Evolutionary conservation across 2,888 invertebrate genomes (phyloP), one percentile per base, ranked within the genome.

Genomic region (Pyrgus malvae): DNA sequence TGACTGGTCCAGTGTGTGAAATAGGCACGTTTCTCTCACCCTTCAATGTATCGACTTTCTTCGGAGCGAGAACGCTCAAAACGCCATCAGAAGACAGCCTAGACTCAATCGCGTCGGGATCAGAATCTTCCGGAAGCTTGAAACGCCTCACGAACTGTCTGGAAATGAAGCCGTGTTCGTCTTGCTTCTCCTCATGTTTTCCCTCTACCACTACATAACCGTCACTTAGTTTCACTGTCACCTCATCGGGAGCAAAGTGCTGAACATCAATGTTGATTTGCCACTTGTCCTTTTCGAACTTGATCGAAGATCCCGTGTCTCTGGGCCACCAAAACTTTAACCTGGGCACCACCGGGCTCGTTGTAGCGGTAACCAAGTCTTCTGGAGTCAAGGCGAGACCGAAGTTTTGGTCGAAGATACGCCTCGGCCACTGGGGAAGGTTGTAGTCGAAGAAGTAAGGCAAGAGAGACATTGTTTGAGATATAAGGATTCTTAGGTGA

Each of bases 1-100:
- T 84, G 1, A 91, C 86, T 0, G 92, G 91, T 3, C 92, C 93
- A 21, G 92, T 92, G 37, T 92, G 92, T 35, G 90, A 87, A 56
- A 93, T 92, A 19, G 92, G 92, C 4, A 93, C 86, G 8, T 88
- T 65, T 9, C 92, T 83, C 62, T 92, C 93, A 2, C 84, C 90
- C 44, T 72, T 70, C 0, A 66, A 63, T 0, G 63, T 60, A n/a
- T 75, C 79, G 16, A 60, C 63, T 57, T 80, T 82, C 31, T 66
- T 76, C 1, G 95, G 94, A 21, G 94, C 94, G 21, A 92, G 91
- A 1, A 95, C 91, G 0, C 93, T 93, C 12, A 95, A 77, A 4
- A 96, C 91, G 2, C 96, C 96, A 74, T 96, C 95, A 0, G 95
- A 93, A n/a, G 95, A 95, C 9, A 96, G 80, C 44, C 91, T 93